Evolutionary conservation across 2,797 vertebrate species (phyloP).

Genomic region (Crocodylus rhombifer): DNA sequence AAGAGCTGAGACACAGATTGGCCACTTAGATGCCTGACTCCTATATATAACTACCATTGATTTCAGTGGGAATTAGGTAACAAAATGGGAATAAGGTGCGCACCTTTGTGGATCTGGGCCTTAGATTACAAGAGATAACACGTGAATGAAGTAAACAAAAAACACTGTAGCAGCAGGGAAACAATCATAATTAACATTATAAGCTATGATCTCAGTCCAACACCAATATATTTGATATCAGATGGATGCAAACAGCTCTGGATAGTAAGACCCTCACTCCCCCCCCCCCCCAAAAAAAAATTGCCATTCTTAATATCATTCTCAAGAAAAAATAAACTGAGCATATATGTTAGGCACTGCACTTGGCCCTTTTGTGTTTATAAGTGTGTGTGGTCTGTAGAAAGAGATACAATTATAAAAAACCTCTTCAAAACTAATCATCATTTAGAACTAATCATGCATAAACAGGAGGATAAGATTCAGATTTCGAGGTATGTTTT

Average conservation of each 20-base stretch:
- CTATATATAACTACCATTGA: no score
- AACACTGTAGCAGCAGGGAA: not conserved
- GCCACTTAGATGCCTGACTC: no score
- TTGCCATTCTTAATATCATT: not conserved
- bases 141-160: not conserved
- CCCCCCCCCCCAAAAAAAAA: conserved; percentile 22
- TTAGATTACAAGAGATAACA: not conserved
- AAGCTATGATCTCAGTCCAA: conserved; percentile 6
- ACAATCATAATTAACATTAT: conserved; percentile 8
- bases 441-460: not conserved
- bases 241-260: conserved; percentile 10
- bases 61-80: no score
- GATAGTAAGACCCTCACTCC: not conserved
- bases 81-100: not conserved
- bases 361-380: not conserved
- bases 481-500: not conserved
- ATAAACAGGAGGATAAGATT: not conserved
- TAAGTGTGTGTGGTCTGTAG: not conserved
- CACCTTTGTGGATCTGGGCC: not conserved
- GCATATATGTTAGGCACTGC: not conserved
- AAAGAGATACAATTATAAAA: not conserved
- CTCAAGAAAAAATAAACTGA: conserved; percentile 16
- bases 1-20: not conserved
- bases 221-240: conserved; percentile 47
- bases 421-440: not conserved